phyloP scores from a whole-genome alignment of 1,140 invertebrate genomes.

The Sinonovacula constricta region DNA sequence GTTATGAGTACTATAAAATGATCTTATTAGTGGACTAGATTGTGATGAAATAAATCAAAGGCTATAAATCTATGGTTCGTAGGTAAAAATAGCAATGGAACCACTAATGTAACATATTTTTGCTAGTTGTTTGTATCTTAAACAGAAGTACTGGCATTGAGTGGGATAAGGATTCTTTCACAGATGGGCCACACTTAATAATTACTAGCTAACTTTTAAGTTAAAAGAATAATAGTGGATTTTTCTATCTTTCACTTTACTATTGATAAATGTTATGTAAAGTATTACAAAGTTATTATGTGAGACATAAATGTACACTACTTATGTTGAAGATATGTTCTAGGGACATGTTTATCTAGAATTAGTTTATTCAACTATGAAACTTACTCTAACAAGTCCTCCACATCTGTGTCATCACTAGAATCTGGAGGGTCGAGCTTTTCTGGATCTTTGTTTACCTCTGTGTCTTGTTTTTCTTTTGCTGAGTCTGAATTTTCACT shows the following conservation, averaged over 20 bases:
- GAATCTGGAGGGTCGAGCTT: constrained; percentile 5
- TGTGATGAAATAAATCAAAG: no score
- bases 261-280: background rate
- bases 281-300: background rate
- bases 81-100: no score
- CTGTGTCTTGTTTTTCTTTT: constrained; percentile 38
- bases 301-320: background rate
- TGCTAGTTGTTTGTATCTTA: no score
- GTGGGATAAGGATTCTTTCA: no score
- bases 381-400: constrained; percentile 38
- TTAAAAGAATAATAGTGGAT: background rate
- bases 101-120: no score
- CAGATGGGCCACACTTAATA: background rate
- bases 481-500: constrained; percentile 1
- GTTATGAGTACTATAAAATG: no score
- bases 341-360: background rate
- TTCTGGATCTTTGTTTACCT: constrained; percentile 35
- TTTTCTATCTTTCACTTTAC: background rate
- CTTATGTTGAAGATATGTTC: background rate
- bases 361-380: background rate
- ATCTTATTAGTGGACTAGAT: no score
- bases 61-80: no score
- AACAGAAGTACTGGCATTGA: no score
- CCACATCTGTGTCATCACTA: constrained; percentile 35
- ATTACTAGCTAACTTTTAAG: background rate